Evolutionary conservation across 2,888 invertebrate species (phyloP).

Genomic region (Lepeophtheirus nordmannii): DNA sequence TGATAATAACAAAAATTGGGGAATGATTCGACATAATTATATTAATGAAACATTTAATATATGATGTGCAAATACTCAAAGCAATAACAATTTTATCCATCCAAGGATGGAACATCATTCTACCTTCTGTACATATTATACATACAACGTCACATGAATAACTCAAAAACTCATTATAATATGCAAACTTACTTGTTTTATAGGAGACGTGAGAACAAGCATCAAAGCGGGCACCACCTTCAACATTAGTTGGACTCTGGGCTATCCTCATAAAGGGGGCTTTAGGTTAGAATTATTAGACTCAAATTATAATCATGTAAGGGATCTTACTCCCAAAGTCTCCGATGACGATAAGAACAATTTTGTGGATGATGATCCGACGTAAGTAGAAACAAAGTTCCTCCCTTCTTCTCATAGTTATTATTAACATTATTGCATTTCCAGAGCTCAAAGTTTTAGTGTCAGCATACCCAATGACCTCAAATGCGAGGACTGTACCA

Average conservation of each 20-base stretch:
- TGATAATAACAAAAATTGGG: no score
- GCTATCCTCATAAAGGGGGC: conserved; percentile 86
- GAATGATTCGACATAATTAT: no score
- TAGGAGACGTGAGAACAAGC: conserved; percentile 63
- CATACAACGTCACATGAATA: no score
- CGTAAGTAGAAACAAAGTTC: neutral
- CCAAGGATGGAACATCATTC: no score
- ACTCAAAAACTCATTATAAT: no score
- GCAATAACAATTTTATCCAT: no score
- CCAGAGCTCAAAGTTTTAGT: conserved; percentile 62
- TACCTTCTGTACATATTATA: no score
- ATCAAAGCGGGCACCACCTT: conserved; percentile 64
- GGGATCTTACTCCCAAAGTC: conserved; percentile 66
- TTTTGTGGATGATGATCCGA: neutral
- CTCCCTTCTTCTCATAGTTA: neutral
- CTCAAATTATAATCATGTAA: conserved; percentile 59
- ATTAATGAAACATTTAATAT: no score
- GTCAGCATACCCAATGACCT: conserved; percentile 66
- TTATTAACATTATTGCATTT: neutral
- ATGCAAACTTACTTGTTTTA: conserved; percentile 33
- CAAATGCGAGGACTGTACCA: conserved; percentile 71
- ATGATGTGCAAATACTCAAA: no score
- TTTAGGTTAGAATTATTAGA: conserved; percentile 75
- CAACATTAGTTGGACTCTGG: conserved; percentile 82
- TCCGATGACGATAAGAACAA: conserved; percentile 52